These are phyloP conservation scores for Formica aserva DNA, from an alignment of 2,888 invertebrate species.

Conservation along the genomic window DNA sequence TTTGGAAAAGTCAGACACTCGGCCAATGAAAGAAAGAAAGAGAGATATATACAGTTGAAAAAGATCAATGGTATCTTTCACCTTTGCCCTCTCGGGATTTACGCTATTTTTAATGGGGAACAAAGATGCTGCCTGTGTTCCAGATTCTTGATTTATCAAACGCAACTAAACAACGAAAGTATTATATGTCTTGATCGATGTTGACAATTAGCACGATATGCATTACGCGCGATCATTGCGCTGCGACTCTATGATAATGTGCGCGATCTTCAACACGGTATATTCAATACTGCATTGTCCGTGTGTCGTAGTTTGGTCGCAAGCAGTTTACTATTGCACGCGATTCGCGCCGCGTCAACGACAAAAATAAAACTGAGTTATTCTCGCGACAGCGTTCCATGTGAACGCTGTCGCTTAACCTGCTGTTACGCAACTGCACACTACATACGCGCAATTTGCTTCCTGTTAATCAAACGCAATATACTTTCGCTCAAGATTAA, in stretches of 20 bases:
- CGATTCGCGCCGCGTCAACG: slow-evolving; percentile 41
- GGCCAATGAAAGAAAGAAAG: neutral
- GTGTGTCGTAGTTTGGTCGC: neutral
- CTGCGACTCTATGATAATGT: slow-evolving; percentile 1
- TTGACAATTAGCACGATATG: slow-evolving; percentile 28
- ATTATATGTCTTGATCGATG: slow-evolving; percentile 6
- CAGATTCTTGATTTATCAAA: slow-evolving; percentile 34
- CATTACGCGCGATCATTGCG: neutral
- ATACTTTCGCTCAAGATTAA: slow-evolving; percentile 28
- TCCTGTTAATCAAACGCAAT: slow-evolving; percentile 41
- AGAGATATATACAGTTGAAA: neutral
- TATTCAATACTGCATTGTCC: slow-evolving; percentile 3
- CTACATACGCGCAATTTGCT: slow-evolving; percentile 29
- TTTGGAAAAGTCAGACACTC: neutral
- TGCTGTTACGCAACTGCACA: slow-evolving; percentile 13
- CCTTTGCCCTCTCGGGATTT: slow-evolving; percentile 24
- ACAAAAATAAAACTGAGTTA: slow-evolving; percentile 43
- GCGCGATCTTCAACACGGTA: neutral
- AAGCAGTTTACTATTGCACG: neutral
- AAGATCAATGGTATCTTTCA: slow-evolving; percentile 32
- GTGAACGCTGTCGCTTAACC: slow-evolving; percentile 31
- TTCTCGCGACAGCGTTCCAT: slow-evolving; percentile 21
- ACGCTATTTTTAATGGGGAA: slow-evolving; percentile 23
- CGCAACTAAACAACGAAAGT: slow-evolving; percentile 8
- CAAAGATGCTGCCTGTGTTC: slow-evolving; percentile 6